Percentiles rank a stretch among this genome's conserved stretches.
These are phyloP conservation scores for Rhogogaster chlorosoma DNA, from an alignment of 2,888 invertebrate genomes.

Conservation along the genomic window DNA sequence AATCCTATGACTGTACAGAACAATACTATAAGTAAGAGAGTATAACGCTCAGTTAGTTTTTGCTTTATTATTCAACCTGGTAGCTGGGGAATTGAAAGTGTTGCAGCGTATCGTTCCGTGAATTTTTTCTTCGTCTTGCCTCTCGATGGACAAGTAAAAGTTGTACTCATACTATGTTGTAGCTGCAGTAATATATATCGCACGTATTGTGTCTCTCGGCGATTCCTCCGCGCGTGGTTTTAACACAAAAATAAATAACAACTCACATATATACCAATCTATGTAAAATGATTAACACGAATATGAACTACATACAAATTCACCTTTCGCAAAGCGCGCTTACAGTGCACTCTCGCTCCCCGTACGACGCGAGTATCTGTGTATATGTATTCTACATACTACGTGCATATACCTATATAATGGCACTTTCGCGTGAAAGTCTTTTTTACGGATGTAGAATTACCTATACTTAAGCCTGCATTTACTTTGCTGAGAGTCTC, in stretches of 20 bases:
- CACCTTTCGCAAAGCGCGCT: conserved; percentile 9
- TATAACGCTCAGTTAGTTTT: background rate
- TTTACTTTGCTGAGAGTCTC: background rate
- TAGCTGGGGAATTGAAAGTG: conserved; percentile 37
- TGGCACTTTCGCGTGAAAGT: conserved; percentile 61
- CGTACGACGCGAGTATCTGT: background rate
- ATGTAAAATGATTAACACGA: background rate
- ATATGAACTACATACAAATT: conserved; percentile 11
- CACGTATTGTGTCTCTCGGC: background rate
- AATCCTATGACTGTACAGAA: background rate
- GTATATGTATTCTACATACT: background rate
- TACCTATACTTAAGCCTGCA: background rate
- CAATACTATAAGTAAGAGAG: background rate
- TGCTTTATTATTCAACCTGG: conserved; percentile 21
- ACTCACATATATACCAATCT: background rate
- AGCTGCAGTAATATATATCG: background rate
- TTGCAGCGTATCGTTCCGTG: conserved; percentile 31
- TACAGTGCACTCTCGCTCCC: background rate
- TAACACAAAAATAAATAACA: background rate
- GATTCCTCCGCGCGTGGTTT: background rate
- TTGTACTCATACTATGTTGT: background rate
- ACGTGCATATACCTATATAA: background rate
- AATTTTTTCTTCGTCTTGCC: conserved; percentile 33
- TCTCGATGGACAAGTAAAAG: conserved; percentile 39
- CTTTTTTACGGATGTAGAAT: conserved; percentile 53